Conservation (phyloP, 2,888 invertebrate genomes). For the Drosophila yooni region DNA sequence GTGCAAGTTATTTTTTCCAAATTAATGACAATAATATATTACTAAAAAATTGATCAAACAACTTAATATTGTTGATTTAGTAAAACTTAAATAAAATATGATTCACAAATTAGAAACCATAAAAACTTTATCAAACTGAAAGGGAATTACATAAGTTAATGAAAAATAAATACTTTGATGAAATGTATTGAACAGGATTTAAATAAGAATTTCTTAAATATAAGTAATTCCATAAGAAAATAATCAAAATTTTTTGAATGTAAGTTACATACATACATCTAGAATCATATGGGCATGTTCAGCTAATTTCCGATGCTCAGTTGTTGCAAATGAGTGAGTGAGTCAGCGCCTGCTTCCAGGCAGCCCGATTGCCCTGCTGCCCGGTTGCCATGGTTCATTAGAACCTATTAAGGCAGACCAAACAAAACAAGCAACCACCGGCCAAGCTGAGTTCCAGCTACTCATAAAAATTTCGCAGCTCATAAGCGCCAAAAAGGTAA, state of each 20-base stretch:
- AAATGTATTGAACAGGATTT: neutral
- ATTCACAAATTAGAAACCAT: neutral
- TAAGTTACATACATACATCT: neutral
- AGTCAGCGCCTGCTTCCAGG: constrained; percentile 38
- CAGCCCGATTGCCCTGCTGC: constrained; percentile 26
- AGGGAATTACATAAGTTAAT: neutral
- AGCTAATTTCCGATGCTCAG: constrained; percentile 26
- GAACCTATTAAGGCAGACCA: constrained; percentile 61
- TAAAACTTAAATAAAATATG: neutral
- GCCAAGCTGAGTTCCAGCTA: constrained; percentile 64
- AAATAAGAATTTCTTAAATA: no score
- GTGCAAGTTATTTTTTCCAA: neutral
- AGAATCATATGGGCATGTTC: neutral
- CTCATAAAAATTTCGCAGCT: constrained; percentile 78
- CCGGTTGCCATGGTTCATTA: constrained; percentile 68
- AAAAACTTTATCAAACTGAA: neutral
- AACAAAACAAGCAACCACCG: constrained; percentile 35
- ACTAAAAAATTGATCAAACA: neutral
- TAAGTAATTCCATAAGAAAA: no score
- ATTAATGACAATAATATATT: neutral
- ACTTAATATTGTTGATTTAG: neutral
- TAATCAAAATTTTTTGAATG: neutral
- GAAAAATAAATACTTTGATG: neutral
- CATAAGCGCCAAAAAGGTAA: constrained; percentile 70
- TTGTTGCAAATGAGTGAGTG: constrained; percentile 16